Percentiles rank a stretch among this genome's conserved stretches.
phyloP scores from a whole-genome alignment of 2,888 invertebrate genomes.

The Pasiphila rectangulata region DNA sequence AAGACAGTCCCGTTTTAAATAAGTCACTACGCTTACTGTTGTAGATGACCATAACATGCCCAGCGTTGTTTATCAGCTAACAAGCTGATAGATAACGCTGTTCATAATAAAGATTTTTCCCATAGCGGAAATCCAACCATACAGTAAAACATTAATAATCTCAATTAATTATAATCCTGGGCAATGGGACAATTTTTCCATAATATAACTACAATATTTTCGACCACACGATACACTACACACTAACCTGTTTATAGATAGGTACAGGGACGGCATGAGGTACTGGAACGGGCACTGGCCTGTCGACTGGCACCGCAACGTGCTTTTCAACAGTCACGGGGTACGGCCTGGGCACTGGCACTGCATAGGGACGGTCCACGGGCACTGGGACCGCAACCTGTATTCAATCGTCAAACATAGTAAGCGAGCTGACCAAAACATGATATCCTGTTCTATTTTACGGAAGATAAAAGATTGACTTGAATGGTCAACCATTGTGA shows the following conservation, averaged over 20 bases:
- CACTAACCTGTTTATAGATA: slow-evolving; percentile 64
- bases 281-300: slow-evolving; percentile 71
- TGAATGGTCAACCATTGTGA: background rate
- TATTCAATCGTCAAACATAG: background rate
- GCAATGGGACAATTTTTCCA: no score
- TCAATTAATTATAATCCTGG: no score
- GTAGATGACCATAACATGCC: no score
- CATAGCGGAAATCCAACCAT: no score
- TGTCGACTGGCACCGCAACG: slow-evolving; percentile 76
- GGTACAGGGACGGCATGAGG: slow-evolving; percentile 72
- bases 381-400: slow-evolving; percentile 74
- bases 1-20: no score
- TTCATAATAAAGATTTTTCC: no score
- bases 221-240: no score
- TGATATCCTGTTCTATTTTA: background rate
- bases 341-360: slow-evolving; percentile 74
- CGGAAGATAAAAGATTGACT: background rate
- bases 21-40: no score
- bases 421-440: background rate
- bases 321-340: slow-evolving; percentile 73
- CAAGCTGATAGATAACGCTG: no score
- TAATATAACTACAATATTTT: no score
- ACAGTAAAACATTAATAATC: no score
- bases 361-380: slow-evolving; percentile 75
- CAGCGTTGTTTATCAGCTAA: no score